phyloP scores from a whole-genome alignment of 1,140 invertebrate species.

The Plectrocnemia conspersa region DNA sequence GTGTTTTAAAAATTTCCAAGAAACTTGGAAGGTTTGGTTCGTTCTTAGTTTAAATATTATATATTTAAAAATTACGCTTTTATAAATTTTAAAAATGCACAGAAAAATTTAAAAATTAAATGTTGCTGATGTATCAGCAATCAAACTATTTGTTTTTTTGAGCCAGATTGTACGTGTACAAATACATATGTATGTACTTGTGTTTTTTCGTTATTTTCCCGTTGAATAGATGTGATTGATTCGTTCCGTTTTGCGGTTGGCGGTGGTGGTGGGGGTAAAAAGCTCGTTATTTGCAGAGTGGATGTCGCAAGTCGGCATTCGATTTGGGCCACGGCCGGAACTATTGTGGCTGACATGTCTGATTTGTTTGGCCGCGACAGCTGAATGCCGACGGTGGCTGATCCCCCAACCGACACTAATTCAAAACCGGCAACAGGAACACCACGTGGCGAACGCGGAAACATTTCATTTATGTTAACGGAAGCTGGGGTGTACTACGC shows the following conservation, averaged over 20 bases:
- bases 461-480: background rate
- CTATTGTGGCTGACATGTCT: slow-evolving; percentile 20
- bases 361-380: slow-evolving; percentile 23
- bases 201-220: no score
- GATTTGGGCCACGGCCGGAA: slow-evolving; percentile 19
- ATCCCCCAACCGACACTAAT: background rate
- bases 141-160: no score
- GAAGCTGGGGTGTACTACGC: background rate
- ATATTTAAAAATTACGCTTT: no score
- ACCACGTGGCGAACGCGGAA: background rate
- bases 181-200: no score
- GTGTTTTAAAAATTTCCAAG: no score
- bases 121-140: no score
- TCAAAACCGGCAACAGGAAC: background rate
- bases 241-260: background rate
- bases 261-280: background rate
- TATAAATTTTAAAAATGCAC: no score
- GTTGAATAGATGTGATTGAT: no score
- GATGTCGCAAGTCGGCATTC: slow-evolving; percentile 9
- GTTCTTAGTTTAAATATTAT: no score
- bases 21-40: no score
- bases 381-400: slow-evolving; percentile 15
- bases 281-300: background rate
- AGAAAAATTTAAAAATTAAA: no score
- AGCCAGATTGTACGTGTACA: no score